phyloP scores from a whole-genome alignment of 92 coral and sea anemone genomes.

The Nematostella vectensis region DNA sequence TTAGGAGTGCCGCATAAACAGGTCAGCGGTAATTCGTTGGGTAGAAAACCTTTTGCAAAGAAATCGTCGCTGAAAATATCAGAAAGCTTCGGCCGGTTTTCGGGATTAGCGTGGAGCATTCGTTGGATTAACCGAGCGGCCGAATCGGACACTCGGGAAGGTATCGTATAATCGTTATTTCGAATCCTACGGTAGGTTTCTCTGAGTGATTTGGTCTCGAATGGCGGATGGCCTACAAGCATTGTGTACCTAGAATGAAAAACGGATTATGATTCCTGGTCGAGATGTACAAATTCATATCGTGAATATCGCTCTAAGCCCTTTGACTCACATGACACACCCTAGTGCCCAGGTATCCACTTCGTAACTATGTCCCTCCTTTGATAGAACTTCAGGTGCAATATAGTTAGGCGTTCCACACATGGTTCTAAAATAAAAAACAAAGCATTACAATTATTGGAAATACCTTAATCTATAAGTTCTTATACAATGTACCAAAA shows the following conservation, averaged over 20 bases:
- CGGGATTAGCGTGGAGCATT: conserved; percentile 76
- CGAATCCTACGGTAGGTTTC: conserved; percentile 91
- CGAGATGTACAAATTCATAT: not conserved
- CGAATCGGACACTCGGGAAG: conserved; percentile 70
- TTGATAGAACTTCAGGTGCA: conserved; percentile 91
- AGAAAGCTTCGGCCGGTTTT: conserved; percentile 66
- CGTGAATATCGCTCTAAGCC: no score
- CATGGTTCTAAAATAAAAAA: conserved; percentile 61
- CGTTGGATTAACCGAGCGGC: conserved; percentile 78
- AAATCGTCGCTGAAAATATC: conserved; percentile 82
- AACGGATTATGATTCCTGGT: not conserved
- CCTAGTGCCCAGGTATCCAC: conserved; percentile 99
- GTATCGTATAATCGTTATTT: conserved; percentile 78
- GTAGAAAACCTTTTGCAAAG: conserved; percentile 76
- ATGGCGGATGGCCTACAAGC: conserved; percentile 93
- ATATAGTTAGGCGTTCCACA: conserved; percentile 99
- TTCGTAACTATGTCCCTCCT: conserved; percentile 84
- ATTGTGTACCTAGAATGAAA: conserved; percentile 73
- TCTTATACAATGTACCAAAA: conserved; percentile 2
- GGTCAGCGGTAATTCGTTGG: conserved; percentile 75
- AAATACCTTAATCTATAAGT: not conserved
- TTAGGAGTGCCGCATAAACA: conserved; percentile 68
- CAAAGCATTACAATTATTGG: not conserved
- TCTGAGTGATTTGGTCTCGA: conserved; percentile 84
- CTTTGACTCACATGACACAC: conserved; percentile 91